Percentiles rank a stretch among this genome's conserved stretches.
These are phyloP conservation scores for Callaeas wilsoni DNA, from an alignment of 2,113 vertebrate genomes.

Conservation along the genomic window DNA sequence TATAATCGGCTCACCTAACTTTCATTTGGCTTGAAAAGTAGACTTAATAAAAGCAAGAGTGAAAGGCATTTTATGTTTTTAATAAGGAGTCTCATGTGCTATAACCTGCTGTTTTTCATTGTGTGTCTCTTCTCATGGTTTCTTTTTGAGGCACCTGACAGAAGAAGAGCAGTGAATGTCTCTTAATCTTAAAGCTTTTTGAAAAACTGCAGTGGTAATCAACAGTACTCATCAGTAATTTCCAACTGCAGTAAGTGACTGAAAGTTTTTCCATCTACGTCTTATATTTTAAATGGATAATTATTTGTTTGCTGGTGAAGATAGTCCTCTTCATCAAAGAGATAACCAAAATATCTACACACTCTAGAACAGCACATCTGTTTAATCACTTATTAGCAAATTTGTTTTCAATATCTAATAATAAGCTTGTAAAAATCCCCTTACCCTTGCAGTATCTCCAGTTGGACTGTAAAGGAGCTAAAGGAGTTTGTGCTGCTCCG, in stretches of 20 bases:
- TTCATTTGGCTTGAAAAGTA: slow-evolving; percentile 74
- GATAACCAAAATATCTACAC: not conserved
- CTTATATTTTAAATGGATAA: not conserved
- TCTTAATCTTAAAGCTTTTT: slow-evolving; percentile 70
- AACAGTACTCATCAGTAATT: slow-evolving; percentile 61
- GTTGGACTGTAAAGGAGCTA: slow-evolving; percentile 44
- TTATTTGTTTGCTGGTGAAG: not conserved
- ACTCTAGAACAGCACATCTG: not conserved
- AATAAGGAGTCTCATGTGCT: slow-evolving; percentile 73
- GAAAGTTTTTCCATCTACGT: slow-evolving; percentile 26
- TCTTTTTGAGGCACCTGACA: slow-evolving; percentile 63
- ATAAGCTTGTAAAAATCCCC: slow-evolving; percentile 16
- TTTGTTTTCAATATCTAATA: slow-evolving; percentile 34
- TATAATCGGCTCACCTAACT: slow-evolving; percentile 76
- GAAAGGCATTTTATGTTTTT: slow-evolving; percentile 76
- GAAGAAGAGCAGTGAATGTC: slow-evolving; percentile 58
- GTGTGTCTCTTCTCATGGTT: slow-evolving; percentile 56
- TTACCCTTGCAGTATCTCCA: slow-evolving; percentile 16
- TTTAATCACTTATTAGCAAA: slow-evolving; percentile 27
- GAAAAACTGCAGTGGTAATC: slow-evolving; percentile 64
- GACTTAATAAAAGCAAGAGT: slow-evolving; percentile 75
- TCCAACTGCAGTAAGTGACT: slow-evolving; percentile 46
- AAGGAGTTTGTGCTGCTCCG: slow-evolving; percentile 44
- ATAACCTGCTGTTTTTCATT: slow-evolving; percentile 74
- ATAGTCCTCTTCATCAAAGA: not conserved